Conservation (phyloP, 2,113 vertebrate genomes). For the Mustela lutreola region DNA sequence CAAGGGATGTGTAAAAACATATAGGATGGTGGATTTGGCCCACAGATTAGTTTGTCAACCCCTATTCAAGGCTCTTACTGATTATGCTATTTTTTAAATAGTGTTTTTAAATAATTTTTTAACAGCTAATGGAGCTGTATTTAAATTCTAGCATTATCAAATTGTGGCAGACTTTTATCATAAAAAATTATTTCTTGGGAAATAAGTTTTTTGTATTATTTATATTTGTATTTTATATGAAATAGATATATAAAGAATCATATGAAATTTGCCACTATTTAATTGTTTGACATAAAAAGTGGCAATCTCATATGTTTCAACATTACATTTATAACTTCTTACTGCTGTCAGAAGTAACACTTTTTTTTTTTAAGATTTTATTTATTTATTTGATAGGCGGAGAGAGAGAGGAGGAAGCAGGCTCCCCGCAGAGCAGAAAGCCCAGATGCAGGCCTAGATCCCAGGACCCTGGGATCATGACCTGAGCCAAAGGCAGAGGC, state of each 20-base stretch:
- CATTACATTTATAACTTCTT: constrained; percentile 40
- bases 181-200: background rate
- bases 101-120: background rate
- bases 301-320: background rate
- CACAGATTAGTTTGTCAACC: background rate
- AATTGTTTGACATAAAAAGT: background rate
- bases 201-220: constrained; percentile 36
- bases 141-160: background rate
- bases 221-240: background rate
- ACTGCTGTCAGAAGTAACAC: background rate
- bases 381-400: too few species aligned
- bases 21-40: background rate
- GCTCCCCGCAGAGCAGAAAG: too few species aligned
- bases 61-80: background rate
- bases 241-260: background rate
- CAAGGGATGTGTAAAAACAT: background rate
- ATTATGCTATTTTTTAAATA: background rate
- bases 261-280: background rate
- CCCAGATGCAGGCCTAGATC: too few species aligned
- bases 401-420: too few species aligned
- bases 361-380: too few species aligned
- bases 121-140: background rate
- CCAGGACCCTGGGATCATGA: too few species aligned
- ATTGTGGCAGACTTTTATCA: background rate
- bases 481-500: too few species aligned